phyloP scores from a whole-genome alignment of 2,113 vertebrate genomes.

The Nothoprocta perdicaria region DNA sequence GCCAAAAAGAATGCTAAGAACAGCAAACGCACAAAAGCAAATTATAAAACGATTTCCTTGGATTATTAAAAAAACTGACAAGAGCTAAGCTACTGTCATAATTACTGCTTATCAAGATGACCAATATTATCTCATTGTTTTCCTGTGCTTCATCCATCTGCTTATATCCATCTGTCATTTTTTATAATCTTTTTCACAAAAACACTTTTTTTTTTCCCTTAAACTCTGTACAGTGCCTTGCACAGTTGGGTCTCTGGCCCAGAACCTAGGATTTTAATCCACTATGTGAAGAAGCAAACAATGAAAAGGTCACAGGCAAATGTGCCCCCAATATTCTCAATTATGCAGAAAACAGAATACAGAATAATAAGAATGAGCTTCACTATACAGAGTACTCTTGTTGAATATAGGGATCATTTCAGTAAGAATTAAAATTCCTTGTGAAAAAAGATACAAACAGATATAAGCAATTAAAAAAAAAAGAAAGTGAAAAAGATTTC shows the following conservation, averaged over 20 bases:
- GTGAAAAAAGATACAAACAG: not conserved
- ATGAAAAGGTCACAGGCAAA: fast-evolving
- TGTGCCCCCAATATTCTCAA: fast-evolving
- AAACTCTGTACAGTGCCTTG: not conserved
- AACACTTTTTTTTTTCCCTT: not conserved
- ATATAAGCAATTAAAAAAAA: not conserved
- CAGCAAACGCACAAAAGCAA: not conserved
- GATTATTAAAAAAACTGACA: not conserved
- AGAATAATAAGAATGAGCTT: not conserved
- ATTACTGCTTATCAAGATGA: not conserved
- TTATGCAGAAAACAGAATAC: not conserved
- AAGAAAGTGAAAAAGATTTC: not conserved
- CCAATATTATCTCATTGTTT: not conserved
- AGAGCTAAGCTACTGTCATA: not conserved
- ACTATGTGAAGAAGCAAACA: not conserved
- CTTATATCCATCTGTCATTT: slow-evolving; percentile 3
- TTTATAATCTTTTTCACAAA: not conserved
- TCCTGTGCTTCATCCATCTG: slow-evolving; percentile 17
- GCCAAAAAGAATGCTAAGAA: not conserved
- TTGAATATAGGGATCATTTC: not conserved
- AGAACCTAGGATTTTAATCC: not conserved
- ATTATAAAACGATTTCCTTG: not conserved
- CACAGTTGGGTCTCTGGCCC: not conserved
- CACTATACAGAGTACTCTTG: not conserved
- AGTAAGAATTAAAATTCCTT: not conserved